Evolutionary conservation across 2,797 vertebrate genomes (phyloP).

Genomic region (Chromobotia macracanthus): DNA sequence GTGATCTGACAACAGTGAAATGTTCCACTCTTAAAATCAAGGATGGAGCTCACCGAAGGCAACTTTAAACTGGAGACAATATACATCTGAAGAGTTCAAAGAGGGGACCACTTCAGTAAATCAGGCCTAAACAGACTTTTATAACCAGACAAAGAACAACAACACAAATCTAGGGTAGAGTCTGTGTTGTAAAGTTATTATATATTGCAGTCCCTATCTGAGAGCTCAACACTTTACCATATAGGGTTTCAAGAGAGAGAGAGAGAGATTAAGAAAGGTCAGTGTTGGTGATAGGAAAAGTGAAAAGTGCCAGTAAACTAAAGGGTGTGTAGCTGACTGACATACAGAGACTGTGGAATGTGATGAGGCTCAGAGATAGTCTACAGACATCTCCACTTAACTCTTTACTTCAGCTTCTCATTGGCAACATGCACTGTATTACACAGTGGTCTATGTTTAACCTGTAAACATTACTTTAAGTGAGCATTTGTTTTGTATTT

Average conservation of each 20-base stretch:
- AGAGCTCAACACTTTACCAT: conserved; percentile 28
- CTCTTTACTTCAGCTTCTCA: background rate
- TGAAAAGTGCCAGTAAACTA: conserved; percentile 11
- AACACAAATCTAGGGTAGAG: conserved; percentile 26
- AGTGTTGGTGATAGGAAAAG: background rate
- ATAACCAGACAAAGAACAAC: conserved; percentile 18
- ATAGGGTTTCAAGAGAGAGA: conserved; percentile 35
- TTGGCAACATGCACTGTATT: background rate
- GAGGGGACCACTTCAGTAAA: conserved; percentile 31
- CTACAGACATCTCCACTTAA: conserved; percentile 8
- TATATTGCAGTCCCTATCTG: conserved; percentile 32
- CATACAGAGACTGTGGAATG: conserved; percentile 1
- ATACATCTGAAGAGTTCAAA: conserved; percentile 43
- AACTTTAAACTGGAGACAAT: conserved; percentile 24
- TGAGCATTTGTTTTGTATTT: background rate
- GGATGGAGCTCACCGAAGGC: conserved; percentile 42
- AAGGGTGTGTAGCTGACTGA: conserved; percentile 12
- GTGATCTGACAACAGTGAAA: conserved; percentile 53
- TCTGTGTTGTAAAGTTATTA: conserved; percentile 28
- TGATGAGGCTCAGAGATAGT: conserved; percentile 23
- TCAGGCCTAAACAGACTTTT: conserved; percentile 33
- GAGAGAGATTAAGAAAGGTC: background rate
- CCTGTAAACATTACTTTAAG: background rate
- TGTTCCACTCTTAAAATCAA: conserved; percentile 56
- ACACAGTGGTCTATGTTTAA: background rate